Base-by-base conservation (phyloP, 2,888 invertebrate species). In the Halictus quadricinctus region DNA sequence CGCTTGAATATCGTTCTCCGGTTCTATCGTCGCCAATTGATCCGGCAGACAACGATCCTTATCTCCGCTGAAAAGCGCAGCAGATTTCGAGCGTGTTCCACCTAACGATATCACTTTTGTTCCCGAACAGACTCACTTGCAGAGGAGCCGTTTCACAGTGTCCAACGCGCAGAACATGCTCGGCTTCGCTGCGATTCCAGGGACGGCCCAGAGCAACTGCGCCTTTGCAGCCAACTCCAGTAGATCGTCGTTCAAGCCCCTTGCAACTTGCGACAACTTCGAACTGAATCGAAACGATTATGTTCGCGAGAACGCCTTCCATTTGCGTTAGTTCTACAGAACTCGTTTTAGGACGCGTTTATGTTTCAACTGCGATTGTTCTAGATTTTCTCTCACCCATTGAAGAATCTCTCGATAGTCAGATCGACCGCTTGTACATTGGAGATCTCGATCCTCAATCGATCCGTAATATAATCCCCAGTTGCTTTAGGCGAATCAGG, bases 131-230 rank as follows among this genome's bases (percentile, higher is more conserved):
- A 76, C 85, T 85, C 43, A 91, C 90, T 78, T 89, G 87, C 89
- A 90, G 4, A 92, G 82, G 75, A 89, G 88, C 15, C 76, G 72
- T 66, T 84, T 78, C 25, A 92, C 21, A 18, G 81, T 76, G 25
- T 87, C 86, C 46, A 93, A 70, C 46, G 85, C 87, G 41, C 88
- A 89, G 76, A 88, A 88, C 60, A 86, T 84, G 5, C 76, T 81
- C n/a, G 94, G 93, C 41, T 91, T 88, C 25, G 93, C 79, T 8
- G 91, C 90, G 21, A 94, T 88, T 13, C 94, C 94, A 15, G 93
- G 90, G 1, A 86, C 88, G 78, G 90, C 91, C 94, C 94, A 94
- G n/a, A 94, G 84, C 18, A 92, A 73, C 48, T 92, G 91, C n/a
- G 91, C 90, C 66, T 88, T 93, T 1, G 92, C 93, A 15, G 94